These are phyloP conservation scores for Myrmophylax atrothorax DNA, from an alignment of 2,113 vertebrate genomes.

Conservation along the genomic window DNA sequence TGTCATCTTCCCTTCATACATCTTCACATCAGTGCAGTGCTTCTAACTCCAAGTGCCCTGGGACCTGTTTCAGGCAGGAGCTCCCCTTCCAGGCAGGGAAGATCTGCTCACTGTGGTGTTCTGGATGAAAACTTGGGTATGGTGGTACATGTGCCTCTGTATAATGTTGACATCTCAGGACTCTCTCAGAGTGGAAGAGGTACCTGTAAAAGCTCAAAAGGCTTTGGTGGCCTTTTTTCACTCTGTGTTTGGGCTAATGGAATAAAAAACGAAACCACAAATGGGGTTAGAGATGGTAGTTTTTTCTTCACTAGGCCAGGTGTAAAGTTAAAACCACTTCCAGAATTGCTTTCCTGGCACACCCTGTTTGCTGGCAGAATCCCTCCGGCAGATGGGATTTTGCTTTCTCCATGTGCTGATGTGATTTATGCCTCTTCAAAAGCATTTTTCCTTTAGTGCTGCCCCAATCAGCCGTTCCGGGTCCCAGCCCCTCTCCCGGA, in stretches of 20 bases:
- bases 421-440: not conserved
- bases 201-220: not conserved
- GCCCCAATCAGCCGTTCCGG: not conserved
- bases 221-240: not conserved
- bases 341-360: not conserved
- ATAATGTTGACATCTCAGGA: not conserved
- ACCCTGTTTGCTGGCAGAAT: not conserved
- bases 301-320: not conserved
- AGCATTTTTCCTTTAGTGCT: not conserved
- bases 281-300: not conserved
- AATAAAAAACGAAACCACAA: not conserved
- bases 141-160: not conserved
- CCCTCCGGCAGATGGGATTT: not conserved
- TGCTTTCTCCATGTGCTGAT: fast-evolving
- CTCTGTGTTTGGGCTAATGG: not conserved
- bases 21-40: fast-evolving
- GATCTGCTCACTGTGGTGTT: not conserved
- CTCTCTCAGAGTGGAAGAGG: not conserved
- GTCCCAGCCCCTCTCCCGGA: not conserved
- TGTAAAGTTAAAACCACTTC: not conserved
- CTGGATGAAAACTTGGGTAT: fast-evolving
- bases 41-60: not conserved
- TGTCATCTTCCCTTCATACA: not conserved
- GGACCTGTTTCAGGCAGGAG: not conserved
- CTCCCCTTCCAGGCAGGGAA: not conserved